Percentiles rank a stretch among this genome's conserved stretches.
Evolutionary conservation across 2,888 invertebrate genomes (phyloP).

Genomic region (Eupithecia pulchellata): DNA sequence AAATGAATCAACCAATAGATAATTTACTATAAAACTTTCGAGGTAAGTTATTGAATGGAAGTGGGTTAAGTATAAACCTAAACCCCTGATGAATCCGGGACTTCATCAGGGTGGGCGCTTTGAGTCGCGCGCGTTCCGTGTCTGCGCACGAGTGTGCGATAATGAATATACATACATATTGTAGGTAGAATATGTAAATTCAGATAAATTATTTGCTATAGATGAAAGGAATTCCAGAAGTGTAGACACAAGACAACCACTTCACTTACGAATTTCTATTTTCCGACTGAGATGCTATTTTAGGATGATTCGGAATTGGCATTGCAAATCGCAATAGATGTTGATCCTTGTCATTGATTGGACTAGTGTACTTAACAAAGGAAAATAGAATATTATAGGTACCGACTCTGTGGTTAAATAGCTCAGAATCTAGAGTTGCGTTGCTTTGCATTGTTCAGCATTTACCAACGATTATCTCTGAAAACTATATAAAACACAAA

Average conservation of each 20-base stretch:
- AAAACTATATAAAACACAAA: too few relatives aligned
- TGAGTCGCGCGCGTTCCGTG: too few relatives aligned
- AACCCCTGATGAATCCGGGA: too few relatives aligned
- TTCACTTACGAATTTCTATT: not conserved
- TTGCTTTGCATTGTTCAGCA: too few relatives aligned
- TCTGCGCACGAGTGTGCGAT: too few relatives aligned
- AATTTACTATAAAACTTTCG: too few relatives aligned
- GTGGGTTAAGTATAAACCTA: too few relatives aligned
- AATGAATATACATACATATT: conserved; percentile 16
- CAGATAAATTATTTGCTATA: conserved; percentile 18
- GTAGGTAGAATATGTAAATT: conserved; percentile 15
- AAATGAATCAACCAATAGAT: conserved; percentile 35
- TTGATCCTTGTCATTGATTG: not conserved
- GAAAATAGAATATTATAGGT: not conserved
- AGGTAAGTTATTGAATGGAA: too few relatives aligned
- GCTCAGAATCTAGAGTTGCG: too few relatives aligned
- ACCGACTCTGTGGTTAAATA: not conserved
- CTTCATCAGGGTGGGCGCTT: too few relatives aligned
- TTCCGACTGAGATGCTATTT: not conserved
- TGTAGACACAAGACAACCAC: conserved; percentile 9
- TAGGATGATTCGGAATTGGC: not conserved
- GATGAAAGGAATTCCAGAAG: conserved; percentile 15
- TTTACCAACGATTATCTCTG: too few relatives aligned
- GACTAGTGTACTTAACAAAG: not conserved
- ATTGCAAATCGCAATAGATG: not conserved